Percentiles rank a stretch among this genome's conserved stretches.
These are phyloP conservation scores for Phragmatobia fuliginosa DNA, from an alignment of 2,888 invertebrate genomes.

Conservation along the genomic window DNA sequence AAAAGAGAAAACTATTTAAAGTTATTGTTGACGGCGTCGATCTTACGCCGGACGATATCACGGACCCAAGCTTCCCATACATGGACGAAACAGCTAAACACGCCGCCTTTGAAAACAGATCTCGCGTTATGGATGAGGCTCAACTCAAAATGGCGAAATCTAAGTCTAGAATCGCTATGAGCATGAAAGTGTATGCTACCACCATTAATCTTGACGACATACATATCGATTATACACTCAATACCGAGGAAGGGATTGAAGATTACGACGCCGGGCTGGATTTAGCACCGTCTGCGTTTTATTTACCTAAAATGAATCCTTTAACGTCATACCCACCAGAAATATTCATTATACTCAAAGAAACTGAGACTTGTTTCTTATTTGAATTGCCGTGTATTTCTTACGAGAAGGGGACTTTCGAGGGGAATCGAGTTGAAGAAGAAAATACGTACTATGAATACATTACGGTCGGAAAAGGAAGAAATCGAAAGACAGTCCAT, in stretches of 20 bases:
- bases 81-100: constrained; percentile 72
- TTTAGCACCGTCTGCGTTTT: constrained; percentile 76
- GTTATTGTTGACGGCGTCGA: constrained; percentile 64
- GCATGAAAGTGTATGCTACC: constrained; percentile 77
- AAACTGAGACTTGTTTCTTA: constrained; percentile 89
- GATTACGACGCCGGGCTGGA: constrained; percentile 63
- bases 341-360: constrained; percentile 88
- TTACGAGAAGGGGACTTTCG: constrained; percentile 86
- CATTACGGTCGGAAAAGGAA: constrained; percentile 89
- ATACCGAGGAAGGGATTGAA: constrained; percentile 72
- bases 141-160: constrained; percentile 56
- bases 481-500: constrained; percentile 88
- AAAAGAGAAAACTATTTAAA: constrained; percentile 62
- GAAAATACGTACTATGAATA: constrained; percentile 90
- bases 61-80: constrained; percentile 62
- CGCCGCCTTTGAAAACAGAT: constrained; percentile 71
- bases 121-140: constrained; percentile 61
- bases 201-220: constrained; percentile 84
- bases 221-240: constrained; percentile 80
- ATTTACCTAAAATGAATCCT: constrained; percentile 68
- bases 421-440: constrained; percentile 85
- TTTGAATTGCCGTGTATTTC: constrained; percentile 89
- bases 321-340: constrained; percentile 82
- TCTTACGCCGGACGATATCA: constrained; percentile 72
- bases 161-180: constrained; percentile 54